These are phyloP conservation scores for Sisor rabdophorus DNA, from an alignment of 2,113 vertebrate species.

Conservation along the genomic window DNA sequence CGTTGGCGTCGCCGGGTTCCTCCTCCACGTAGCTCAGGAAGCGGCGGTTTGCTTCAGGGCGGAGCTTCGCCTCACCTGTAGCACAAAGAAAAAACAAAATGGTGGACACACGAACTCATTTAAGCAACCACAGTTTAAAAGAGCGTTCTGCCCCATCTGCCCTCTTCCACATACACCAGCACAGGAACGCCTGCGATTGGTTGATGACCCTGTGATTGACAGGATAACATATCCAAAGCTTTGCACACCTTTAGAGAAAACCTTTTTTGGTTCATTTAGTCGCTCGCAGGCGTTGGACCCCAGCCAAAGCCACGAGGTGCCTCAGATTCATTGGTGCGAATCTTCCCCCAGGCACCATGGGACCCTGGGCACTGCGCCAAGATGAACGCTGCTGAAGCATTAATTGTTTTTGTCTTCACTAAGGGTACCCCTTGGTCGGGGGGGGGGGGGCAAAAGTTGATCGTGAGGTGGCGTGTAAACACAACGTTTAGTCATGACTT, in stretches of 20 bases:
- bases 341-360: neutral
- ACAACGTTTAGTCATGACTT: too few relatives aligned
- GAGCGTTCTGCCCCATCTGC: neutral
- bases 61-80: conserved; percentile 83
- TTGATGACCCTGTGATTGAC: neutral
- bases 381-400: neutral
- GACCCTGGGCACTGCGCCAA: neutral
- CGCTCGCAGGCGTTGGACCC: neutral
- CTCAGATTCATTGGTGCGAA: neutral
- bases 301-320: neutral
- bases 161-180: neutral
- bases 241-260: neutral
- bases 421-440: too few relatives aligned
- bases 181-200: neutral
- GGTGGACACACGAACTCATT: too few relatives aligned
- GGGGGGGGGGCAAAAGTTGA: too few relatives aligned
- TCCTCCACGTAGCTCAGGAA: conserved; percentile 87
- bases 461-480: neutral
- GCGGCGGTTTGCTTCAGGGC: conserved; percentile 90
- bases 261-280: neutral
- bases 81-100: neutral
- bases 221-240: neutral
- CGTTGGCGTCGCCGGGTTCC: conserved; percentile 90
- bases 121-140: too few relatives aligned
- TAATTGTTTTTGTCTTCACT: too few relatives aligned